Conservation (phyloP, 2,113 vertebrate species). For the Pterocles orientalis region DNA sequence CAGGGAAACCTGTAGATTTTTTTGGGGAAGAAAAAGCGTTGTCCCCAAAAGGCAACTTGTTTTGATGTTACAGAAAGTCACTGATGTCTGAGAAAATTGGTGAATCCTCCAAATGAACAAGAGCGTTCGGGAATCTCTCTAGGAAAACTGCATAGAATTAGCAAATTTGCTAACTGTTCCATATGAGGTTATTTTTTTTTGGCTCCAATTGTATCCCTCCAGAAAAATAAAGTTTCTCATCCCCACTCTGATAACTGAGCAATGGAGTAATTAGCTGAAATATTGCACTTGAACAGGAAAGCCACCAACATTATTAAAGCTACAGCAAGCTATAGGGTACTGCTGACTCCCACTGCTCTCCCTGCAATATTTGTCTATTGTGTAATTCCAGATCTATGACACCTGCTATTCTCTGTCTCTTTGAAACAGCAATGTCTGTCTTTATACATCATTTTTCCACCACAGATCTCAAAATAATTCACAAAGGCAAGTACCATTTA, state of each 20-base stretch:
- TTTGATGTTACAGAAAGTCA: neutral
- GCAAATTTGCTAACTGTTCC: neutral
- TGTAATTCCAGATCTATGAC: neutral
- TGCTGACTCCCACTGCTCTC: neutral
- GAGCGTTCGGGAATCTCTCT: neutral
- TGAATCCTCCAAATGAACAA: neutral
- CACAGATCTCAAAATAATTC: neutral
- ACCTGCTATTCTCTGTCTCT: neutral
- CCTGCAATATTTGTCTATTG: neutral
- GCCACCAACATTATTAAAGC: neutral
- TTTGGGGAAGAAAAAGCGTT: neutral
- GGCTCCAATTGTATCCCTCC: neutral
- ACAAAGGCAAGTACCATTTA: neutral
- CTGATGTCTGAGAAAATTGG: neutral
- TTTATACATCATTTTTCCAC: neutral
- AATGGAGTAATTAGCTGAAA: neutral
- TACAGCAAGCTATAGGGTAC: neutral
- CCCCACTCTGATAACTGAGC: neutral
- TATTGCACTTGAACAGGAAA: neutral
- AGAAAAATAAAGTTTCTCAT: conserved; percentile 1
- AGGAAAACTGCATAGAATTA: neutral
- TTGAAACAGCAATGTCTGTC: conserved; percentile 12
- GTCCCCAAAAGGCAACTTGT: neutral
- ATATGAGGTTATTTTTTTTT: neutral
- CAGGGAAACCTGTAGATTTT: neutral